Conservation (phyloP, 2,113 vertebrate genomes). For the Danionella cerebrum region DNA sequence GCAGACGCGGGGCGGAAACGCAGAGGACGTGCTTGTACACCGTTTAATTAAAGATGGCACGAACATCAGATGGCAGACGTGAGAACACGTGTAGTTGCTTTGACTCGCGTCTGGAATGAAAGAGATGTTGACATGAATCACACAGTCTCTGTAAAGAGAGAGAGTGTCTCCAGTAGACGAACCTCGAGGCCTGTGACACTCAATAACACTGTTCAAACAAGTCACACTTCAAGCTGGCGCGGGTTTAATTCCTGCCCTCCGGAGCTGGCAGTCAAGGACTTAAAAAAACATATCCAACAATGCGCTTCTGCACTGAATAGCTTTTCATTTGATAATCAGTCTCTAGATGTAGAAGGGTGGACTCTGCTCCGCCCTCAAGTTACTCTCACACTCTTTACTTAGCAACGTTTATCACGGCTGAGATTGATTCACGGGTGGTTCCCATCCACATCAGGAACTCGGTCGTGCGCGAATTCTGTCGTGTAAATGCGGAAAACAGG, state of each 20-base stretch:
- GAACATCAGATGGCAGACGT: conserved; percentile 19
- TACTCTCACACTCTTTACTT: no score
- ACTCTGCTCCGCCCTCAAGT: no score
- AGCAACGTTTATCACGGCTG: no score
- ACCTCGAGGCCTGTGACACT: conserved; percentile 10
- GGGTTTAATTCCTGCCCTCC: not conserved
- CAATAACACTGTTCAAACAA: not conserved
- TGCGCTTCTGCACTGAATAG: no score
- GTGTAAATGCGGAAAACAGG: no score
- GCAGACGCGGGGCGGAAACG: not conserved
- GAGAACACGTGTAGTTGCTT: not conserved
- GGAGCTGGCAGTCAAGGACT: not conserved
- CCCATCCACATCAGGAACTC: no score
- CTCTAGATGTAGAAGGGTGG: no score
- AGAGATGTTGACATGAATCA: conserved; percentile 8
- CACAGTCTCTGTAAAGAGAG: not conserved
- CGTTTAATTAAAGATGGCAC: conserved; percentile 22
- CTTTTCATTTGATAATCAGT: no score
- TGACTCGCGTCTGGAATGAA: not conserved
- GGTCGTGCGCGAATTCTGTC: no score
- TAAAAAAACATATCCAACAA: no score
- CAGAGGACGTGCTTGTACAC: not conserved
- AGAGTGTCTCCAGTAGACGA: not conserved
- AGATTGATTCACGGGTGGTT: no score
- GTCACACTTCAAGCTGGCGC: not conserved